A percentile compares a stretch with the other conserved stretches of the same genome.
Conservation (phyloP, 2,888 invertebrate genomes). For the Thymelicus sylvestris region DNA sequence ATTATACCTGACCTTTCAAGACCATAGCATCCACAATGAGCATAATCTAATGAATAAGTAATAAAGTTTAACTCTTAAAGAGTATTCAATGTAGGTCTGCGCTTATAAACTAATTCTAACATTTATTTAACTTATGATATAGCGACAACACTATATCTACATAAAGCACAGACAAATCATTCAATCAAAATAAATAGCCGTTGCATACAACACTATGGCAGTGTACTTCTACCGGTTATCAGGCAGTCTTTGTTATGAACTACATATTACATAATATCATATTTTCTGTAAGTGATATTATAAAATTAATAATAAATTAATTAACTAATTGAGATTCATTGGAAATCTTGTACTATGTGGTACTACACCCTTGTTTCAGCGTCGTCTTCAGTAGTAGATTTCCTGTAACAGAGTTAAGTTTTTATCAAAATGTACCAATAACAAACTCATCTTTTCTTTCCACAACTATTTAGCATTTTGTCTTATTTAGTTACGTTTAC, state of each 20-base stretch:
- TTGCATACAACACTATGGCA: slow-evolving; percentile 72
- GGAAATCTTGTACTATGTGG: slow-evolving; percentile 77
- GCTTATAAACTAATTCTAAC: slow-evolving; percentile 28
- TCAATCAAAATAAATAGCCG: slow-evolving; percentile 53
- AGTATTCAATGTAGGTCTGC: slow-evolving; percentile 19
- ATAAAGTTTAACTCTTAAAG: slow-evolving; percentile 28
- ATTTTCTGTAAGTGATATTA: slow-evolving; percentile 49
- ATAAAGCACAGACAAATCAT: slow-evolving; percentile 63
- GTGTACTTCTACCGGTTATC: slow-evolving; percentile 70
- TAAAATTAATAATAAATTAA: slow-evolving; percentile 58
- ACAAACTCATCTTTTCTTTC: too few relatives aligned
- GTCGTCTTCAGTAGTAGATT: slow-evolving; percentile 84
- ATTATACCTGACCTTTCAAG: background rate
- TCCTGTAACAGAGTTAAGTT: slow-evolving; percentile 61
- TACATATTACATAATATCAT: slow-evolving; percentile 38
- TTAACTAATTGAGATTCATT: slow-evolving; percentile 81
- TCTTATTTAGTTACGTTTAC: too few relatives aligned
- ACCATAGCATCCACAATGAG: slow-evolving; percentile 8
- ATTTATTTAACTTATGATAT: slow-evolving; percentile 27
- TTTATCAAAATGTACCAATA: background rate
- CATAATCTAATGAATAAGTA: background rate
- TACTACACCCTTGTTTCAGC: slow-evolving; percentile 79
- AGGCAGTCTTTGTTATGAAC: slow-evolving; percentile 70
- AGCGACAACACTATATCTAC: slow-evolving; percentile 45
- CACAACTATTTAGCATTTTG: too few relatives aligned